phyloP scores from a whole-genome alignment of 30 jellyfish, hydroid and myxozoan genomes.

The Hydractinia symbiolongicarpus region DNA sequence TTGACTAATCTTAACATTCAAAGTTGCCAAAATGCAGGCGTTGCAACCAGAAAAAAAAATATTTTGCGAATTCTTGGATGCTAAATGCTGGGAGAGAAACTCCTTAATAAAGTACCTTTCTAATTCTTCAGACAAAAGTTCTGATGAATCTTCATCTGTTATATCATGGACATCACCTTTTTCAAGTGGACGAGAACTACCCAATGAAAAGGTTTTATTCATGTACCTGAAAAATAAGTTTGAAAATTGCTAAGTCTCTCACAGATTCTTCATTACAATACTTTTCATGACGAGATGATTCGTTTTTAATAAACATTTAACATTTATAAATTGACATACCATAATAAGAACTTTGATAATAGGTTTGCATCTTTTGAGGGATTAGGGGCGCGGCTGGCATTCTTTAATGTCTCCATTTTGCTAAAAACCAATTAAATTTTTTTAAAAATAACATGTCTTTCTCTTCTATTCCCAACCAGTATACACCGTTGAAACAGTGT shows the following conservation, averaged over 20 bases:
- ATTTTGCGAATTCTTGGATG: no score
- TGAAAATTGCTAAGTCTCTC: background rate
- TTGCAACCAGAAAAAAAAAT: no score
- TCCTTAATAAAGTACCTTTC: no score
- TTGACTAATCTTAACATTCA: no score
- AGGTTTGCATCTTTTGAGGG: constrained; percentile 33
- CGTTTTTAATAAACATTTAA: no score
- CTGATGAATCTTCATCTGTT: constrained; percentile 15
- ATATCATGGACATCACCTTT: constrained; percentile 26
- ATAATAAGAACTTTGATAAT: constrained; percentile 32
- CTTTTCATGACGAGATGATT: background rate
- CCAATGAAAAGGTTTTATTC: constrained; percentile 24
- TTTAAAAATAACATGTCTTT: no score
- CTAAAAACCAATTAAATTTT: background rate
- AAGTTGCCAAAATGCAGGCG: no score
- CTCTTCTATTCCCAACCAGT: no score
- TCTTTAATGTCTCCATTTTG: constrained; percentile 40
- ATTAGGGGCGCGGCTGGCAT: constrained; percentile 20
- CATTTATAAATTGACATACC: constrained; percentile 22
- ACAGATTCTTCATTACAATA: background rate
- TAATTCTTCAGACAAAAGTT: background rate
- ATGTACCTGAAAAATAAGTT: constrained; percentile 27
- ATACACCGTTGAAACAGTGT: no score
- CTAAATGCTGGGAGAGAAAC: no score
- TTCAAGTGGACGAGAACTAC: constrained; percentile 18